Conservation (phyloP, 1,140 invertebrate species). For the Cyclargus thomasi region DNA sequence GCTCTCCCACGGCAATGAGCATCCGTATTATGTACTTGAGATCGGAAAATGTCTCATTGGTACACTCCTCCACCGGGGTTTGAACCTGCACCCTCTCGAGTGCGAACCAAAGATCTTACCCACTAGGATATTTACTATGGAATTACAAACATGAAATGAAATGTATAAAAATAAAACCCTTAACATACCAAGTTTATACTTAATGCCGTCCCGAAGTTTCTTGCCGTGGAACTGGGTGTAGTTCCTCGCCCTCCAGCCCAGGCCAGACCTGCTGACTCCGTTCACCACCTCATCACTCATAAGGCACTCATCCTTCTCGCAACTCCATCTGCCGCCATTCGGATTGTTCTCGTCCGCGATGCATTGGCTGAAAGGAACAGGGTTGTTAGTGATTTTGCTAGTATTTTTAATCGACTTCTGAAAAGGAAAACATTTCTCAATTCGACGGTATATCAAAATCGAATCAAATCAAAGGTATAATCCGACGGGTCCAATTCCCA, state of each 20-base stretch:
- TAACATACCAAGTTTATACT: constrained; percentile 79
- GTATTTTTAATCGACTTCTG: neutral
- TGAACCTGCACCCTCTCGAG: too few relatives aligned
- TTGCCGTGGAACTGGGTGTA: constrained; percentile 89
- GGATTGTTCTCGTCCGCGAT: constrained; percentile 40
- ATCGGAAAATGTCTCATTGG: too few relatives aligned
- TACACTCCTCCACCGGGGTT: too few relatives aligned
- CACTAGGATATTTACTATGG: too few relatives aligned
- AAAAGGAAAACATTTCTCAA: too few relatives aligned
- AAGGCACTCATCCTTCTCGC: constrained; percentile 84
- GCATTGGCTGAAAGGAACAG: constrained; percentile 77
- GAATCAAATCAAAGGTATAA: too few relatives aligned
- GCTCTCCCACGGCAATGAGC: too few relatives aligned
- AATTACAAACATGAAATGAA: neutral
- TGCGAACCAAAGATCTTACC: too few relatives aligned
- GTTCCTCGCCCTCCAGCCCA: constrained; percentile 86
- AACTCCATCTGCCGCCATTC: constrained; percentile 74
- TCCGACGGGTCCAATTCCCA: too few relatives aligned
- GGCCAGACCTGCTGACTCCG: constrained; percentile 78
- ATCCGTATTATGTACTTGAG: too few relatives aligned
- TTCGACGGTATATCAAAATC: too few relatives aligned
- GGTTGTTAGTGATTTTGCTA: neutral
- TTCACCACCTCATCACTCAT: constrained; percentile 81
- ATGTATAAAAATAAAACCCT: constrained; percentile 28
- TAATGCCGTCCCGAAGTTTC: constrained; percentile 86